Base-by-base conservation (phyloP, 2,888 invertebrate genomes). In the Tinea trinotella region DNA sequence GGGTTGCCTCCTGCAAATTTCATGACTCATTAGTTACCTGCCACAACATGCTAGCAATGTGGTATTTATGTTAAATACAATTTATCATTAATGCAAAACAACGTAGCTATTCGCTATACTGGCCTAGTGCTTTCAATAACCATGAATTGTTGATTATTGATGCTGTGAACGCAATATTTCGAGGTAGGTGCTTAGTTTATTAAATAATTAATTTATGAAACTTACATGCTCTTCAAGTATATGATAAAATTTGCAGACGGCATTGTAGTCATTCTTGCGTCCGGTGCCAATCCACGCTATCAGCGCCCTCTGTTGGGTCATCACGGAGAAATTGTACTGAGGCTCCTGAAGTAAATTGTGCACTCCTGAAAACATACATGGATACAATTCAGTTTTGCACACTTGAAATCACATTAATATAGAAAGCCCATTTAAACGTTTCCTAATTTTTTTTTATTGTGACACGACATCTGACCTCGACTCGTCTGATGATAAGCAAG, bases 1-100 rank as follows among this genome's bases (percentile, higher is more conserved):
- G 55, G 3, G 60, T 63, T 2, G 69, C 66, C 46, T 79, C 79
- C 79, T 79, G 61, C 2, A 68, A 66, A 30, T 22, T 22, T 22
- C n/a, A n/a, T n/a, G n/a, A n/a, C n/a, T n/a, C n/a, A n/a, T n/a
- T n/a, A n/a, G n/a, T n/a, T n/a, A n/a, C n/a, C n/a, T n/a, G n/a
- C n/a, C n/a, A n/a, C n/a, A n/a, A n/a, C n/a, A n/a, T n/a, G n/a
- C n/a, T n/a, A n/a, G n/a, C n/a, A n/a, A n/a, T n/a, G n/a, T n/a
- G n/a, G n/a, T n/a, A n/a, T n/a, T n/a, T n/a, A n/a, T n/a, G n/a
- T n/a, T n/a, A n/a, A n/a, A n/a, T n/a, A n/a, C n/a, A n/a, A n/a
- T n/a, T n/a, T n/a, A n/a, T n/a, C n/a, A n/a, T n/a, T n/a, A n/a
- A n/a, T n/a, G n/a, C n/a, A n/a, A n/a, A n/a, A n/a, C n/a, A n/a